Percentiles rank a stretch among this genome's conserved stretches.
Evolutionary conservation across 2,888 invertebrate genomes (phyloP).

Genomic region (Bellardia bayeri): DNA sequence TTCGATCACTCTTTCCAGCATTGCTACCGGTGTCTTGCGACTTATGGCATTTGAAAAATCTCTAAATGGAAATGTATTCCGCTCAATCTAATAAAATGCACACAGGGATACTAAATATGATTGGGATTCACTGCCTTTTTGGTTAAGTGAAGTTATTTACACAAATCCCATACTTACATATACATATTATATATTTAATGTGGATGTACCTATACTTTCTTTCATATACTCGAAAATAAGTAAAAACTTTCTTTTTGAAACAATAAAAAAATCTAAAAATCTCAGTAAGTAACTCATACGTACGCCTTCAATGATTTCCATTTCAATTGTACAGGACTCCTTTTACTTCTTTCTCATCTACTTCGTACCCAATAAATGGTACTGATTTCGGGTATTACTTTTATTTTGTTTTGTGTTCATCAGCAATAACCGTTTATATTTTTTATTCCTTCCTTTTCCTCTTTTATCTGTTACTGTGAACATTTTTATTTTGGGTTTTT

Average conservation of each 20-base stretch:
- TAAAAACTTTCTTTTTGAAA: conserved; percentile 61
- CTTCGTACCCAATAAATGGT: conserved; percentile 34
- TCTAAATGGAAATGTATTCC: no score
- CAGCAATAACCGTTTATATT: conserved; percentile 68
- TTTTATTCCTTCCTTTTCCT: conserved; percentile 37
- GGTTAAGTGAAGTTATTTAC: conserved; percentile 41
- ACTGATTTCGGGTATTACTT: conserved; percentile 40
- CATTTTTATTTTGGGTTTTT: conserved; percentile 49
- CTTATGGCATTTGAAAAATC: no score
- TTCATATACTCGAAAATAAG: conserved; percentile 45
- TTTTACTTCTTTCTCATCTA: conserved; percentile 10
- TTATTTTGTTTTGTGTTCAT: conserved; percentile 52
- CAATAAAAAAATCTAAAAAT: conserved; percentile 73
- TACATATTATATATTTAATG: background rate
- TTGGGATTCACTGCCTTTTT: conserved; percentile 20
- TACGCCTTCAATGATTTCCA: conserved; percentile 83
- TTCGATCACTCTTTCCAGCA: no score
- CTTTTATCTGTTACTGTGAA: conserved; percentile 44
- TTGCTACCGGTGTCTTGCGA: no score
- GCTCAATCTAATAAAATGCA: no score
- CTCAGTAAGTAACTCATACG: conserved; percentile 81
- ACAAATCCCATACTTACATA: conserved; percentile 5
- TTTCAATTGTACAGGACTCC: conserved; percentile 78
- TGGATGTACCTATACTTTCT: conserved; percentile 12
- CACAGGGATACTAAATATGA: background rate